Conservation (phyloP, 2,113 vertebrate genomes). For the Chaetops frenatus region DNA sequence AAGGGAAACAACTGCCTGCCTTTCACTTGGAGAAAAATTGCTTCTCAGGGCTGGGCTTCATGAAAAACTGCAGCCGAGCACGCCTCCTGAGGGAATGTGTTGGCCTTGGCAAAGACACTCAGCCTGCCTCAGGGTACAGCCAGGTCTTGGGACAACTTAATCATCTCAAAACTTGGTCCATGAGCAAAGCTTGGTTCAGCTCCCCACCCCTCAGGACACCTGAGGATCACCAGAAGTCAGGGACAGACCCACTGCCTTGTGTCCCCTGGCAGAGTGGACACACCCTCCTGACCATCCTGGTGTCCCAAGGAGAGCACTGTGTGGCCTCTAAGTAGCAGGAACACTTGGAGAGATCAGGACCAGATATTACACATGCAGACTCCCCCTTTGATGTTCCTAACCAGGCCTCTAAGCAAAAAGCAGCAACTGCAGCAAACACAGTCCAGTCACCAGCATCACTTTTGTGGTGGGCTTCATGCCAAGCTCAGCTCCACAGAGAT, state of each 20-base stretch:
- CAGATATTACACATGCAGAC: neutral
- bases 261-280: neutral
- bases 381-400: neutral
- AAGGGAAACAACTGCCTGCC: neutral
- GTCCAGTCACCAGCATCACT: neutral
- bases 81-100: neutral
- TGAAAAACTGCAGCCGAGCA: neutral
- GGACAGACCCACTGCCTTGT: neutral
- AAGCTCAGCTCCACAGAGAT: neutral
- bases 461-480: neutral
- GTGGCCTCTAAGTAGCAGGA: neutral
- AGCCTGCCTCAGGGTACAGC: neutral
- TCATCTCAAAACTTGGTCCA: neutral
- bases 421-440: neutral
- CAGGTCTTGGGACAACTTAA: neutral
- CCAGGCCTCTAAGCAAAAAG: neutral
- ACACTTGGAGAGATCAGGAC: neutral
- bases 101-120: neutral
- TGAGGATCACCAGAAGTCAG: neutral
- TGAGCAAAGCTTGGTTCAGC: neutral
- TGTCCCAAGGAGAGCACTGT: neutral
- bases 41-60: neutral
- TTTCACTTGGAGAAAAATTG: neutral
- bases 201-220: neutral
- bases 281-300: rapidly evolving